phyloP scores from a whole-genome alignment of 2,888 invertebrate species.

The Cetonia aurata region DNA sequence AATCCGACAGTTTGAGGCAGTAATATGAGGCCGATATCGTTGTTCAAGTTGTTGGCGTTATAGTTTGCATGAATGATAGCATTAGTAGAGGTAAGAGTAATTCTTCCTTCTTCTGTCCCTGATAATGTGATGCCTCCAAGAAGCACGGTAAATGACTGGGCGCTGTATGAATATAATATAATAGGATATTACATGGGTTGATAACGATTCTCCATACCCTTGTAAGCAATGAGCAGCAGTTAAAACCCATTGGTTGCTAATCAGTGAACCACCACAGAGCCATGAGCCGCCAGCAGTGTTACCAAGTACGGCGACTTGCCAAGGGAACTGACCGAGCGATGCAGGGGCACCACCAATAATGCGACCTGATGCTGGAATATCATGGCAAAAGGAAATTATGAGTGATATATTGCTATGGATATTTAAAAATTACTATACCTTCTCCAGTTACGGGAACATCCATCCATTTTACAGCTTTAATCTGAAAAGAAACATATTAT shows the following conservation, averaged over 20 bases:
- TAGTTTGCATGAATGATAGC: constrained; percentile 46
- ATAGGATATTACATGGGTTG: no score
- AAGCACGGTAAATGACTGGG: constrained; percentile 1
- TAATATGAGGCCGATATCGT: constrained; percentile 53
- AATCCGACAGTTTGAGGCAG: constrained; percentile 46
- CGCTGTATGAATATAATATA: constrained; percentile 16
- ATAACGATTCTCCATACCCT: constrained; percentile 40
- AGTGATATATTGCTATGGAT: not conserved
- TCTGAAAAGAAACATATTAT: not conserved
- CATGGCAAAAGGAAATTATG: not conserved
- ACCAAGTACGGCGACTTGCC: constrained; percentile 52
- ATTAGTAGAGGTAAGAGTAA: not conserved
- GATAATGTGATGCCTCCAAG: constrained; percentile 3
- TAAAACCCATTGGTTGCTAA: constrained; percentile 48
- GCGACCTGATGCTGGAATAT: constrained; percentile 1
- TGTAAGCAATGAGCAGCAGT: constrained; percentile 53
- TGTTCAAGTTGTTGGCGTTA: constrained; percentile 44
- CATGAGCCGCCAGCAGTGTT: not conserved
- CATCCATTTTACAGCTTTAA: constrained; percentile 2
- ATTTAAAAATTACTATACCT: no score
- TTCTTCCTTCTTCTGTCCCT: not conserved
- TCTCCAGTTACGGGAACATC: constrained; percentile 2
- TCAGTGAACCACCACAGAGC: constrained; percentile 52
- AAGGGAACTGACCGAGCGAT: constrained; percentile 55
- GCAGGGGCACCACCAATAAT: constrained; percentile 56